Percentiles rank a stretch among this genome's conserved stretches.
These are phyloP conservation scores for Orius laevigatus DNA, from an alignment of 1,140 invertebrate species.

Conservation along the genomic window DNA sequence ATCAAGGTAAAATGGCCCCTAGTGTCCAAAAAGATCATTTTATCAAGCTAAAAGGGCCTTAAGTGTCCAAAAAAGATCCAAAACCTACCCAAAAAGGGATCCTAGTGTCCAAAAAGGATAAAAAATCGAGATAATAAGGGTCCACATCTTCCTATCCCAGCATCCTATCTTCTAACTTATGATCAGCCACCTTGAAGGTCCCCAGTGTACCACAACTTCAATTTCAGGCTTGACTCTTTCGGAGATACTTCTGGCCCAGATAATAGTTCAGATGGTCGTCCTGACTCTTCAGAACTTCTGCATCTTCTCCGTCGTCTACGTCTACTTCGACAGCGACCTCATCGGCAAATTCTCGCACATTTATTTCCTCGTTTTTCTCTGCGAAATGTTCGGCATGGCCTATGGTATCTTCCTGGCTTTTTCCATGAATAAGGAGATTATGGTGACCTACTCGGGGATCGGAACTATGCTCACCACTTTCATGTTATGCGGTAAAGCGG, in stretches of 20 bases:
- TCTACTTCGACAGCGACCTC: neutral
- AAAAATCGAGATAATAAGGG: too few species aligned
- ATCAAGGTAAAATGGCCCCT: too few species aligned
- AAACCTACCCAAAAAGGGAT: too few species aligned
- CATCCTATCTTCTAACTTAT: too few species aligned
- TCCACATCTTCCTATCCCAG: too few species aligned
- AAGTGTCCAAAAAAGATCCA: too few species aligned
- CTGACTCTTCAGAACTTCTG: constrained; percentile 1
- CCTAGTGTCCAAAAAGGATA: too few species aligned
- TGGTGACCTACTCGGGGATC: neutral
- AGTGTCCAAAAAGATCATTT: too few species aligned
- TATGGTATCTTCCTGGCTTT: neutral
- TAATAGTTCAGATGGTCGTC: constrained; percentile 6
- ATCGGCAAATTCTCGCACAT: neutral
- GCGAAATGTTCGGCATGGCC: constrained; percentile 5
- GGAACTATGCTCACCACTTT: neutral
- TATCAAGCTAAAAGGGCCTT: too few species aligned
- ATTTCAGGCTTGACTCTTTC: constrained; percentile 1
- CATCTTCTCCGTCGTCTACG: constrained; percentile 3
- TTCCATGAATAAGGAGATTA: neutral
- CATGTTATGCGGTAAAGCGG: neutral
- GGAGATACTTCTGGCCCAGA: constrained; percentile 2
- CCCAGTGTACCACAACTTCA: too few species aligned
- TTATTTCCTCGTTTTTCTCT: constrained; percentile 1
- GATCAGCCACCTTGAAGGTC: too few species aligned